Evolutionary conservation across 2,113 vertebrate genomes (phyloP), one percentile per base, ranked within the genome.

Genomic region (Microcebus ravelobensis): DNA sequence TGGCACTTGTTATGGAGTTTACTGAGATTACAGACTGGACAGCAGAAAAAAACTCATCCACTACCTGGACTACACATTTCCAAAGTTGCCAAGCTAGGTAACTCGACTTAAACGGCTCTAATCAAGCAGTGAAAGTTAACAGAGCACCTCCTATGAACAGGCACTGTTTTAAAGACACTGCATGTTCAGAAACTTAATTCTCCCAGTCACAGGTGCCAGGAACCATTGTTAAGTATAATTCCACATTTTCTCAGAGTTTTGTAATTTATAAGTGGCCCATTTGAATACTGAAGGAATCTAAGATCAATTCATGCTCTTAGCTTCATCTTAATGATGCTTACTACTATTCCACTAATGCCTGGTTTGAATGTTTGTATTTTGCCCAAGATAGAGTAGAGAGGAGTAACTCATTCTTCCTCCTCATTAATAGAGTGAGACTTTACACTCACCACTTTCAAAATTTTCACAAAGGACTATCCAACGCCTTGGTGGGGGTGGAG

Each of bases 21-120:
- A 55, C 18, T 48, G 18, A 57, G 50, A 39, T 14, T 77, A 9
- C 57, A 70, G 31, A 90, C 6, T 42, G 52, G 34, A 42, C 25
- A 50, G 21, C 20, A 65, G 34, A 76, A 70, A n/a, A 36, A 94
- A 96, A 77, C 86, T 48, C 31, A 61, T 63, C 61, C 23, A 80
- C 17, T 31, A 8, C 29, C 42, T n/a, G 12, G 25, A 61, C 4
- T 23, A 70, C 34, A 39, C 2, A 14, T 57, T 92, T 63, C 6
- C 59, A 63, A 92, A 45, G 0, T 52, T 92, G 8, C 8, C 59
- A 36, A 68, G 17, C 20, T n/a, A 42, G 1, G 3, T 65, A 87
- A 83, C 90, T 50, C 29, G 45, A 71, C 61, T 36, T 76, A 34
- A 67, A 83, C 13, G 36, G 48, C 29, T 34, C 39, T 52, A 57